Base-by-base conservation (phyloP, 2,797 vertebrate genomes). In the Sternarchorhynchus goeldii region DNA sequence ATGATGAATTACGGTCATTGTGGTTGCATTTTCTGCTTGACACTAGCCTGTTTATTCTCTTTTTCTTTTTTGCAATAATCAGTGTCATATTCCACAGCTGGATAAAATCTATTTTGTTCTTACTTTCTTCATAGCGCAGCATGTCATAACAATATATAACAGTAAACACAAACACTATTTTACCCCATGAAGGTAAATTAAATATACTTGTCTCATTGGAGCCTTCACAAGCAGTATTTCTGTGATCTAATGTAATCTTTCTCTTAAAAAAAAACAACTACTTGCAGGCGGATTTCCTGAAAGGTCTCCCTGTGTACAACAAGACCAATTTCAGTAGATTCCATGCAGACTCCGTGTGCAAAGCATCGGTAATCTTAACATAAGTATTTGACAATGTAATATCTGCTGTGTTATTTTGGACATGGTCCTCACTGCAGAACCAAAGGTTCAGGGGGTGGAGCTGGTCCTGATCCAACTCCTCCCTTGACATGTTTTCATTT, bases 301-400 rank as follows among this genome's bases (percentile, higher is more conserved):
- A 96, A 90, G 97, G 96, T 34, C 90, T 99, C 25, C 97, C 97
- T 0, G 97, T 99, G 63, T 99, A 98, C 92, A 97, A 99, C 93
- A 97, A 97, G 87, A 97, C 90, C 83, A 99, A 97, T 88, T 98
- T 99, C 91, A 98, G 96, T 90, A 92, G 95, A 58, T 99, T 98
- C 87, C 96, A 98, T 10, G 94, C 97, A 1, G 97, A 98, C 87
- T 98, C 96, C 0, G 95, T 98, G 32, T 98, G 97, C 88, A 98
- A 98, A 94, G 95, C 96, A 56, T 98, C 96, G 65, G 97, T 98
- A 90, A 96, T 95, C 92, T 18, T 83, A 21, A 58, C 16, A 5
- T 56, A 32, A 31, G 25, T 1, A 4, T 34, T 67, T 62, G 2
- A 3, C 31, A 39, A 29, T 57, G 17, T 70, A 45, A 55, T 39